These are phyloP conservation scores for Scomber japonicus DNA, from an alignment of 2,113 vertebrate species.

Conservation along the genomic window DNA sequence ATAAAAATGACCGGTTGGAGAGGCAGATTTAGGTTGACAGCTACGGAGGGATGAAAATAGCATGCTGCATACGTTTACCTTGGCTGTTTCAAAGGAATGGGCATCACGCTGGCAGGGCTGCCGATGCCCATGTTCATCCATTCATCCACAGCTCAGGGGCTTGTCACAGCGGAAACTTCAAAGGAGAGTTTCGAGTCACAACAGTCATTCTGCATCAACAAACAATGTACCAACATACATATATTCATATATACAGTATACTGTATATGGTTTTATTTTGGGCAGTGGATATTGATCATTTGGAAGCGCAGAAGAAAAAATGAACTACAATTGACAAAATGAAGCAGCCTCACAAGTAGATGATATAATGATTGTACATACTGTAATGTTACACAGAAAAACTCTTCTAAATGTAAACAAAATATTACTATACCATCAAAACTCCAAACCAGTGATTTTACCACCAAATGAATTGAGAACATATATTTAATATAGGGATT, in stretches of 20 bases:
- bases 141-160: constrained; percentile 68
- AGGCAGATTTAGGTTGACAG: constrained; percentile 80
- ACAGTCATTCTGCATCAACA: constrained; percentile 42
- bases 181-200: constrained; percentile 69
- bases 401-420: constrained; percentile 3
- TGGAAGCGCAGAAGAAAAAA: neutral
- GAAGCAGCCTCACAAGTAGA: neutral
- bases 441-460: too few species aligned
- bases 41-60: constrained; percentile 73
- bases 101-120: constrained; percentile 73
- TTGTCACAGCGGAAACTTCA: constrained; percentile 77
- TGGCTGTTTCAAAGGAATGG: constrained; percentile 78
- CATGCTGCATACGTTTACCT: constrained; percentile 77
- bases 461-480: neutral
- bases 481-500: too few species aligned
- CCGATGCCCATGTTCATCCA: constrained; percentile 68
- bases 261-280: neutral
- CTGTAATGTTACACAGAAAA: neutral
- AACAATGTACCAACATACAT: constrained; percentile 36
- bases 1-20: constrained; percentile 82
- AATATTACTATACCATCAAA: neutral
- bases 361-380: neutral
- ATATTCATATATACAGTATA: constrained; percentile 8
- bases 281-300: neutral
- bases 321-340: too few species aligned